phyloP scores from a whole-genome alignment of 37 sponge, comb jelly and placozoan species.

The Lycopodina hypogea region DNA sequence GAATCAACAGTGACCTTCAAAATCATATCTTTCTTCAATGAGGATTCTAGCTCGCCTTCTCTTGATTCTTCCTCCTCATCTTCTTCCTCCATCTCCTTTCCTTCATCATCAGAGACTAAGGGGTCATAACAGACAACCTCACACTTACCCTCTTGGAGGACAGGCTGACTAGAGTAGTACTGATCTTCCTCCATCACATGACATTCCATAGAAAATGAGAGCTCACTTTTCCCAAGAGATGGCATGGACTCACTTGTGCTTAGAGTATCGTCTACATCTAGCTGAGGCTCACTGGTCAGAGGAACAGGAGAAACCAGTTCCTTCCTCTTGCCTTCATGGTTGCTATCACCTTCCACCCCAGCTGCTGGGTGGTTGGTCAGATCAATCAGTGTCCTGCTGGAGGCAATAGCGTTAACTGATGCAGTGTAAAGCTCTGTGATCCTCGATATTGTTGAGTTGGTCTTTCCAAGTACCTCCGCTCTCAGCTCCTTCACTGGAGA shows the following conservation, averaged over 20 bases:
- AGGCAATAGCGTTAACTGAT: not conserved
- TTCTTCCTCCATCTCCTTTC: no score
- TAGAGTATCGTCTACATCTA: not conserved
- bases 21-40: not conserved
- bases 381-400: not conserved
- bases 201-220: slow-evolving; percentile 16
- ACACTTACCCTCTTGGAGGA: not conserved
- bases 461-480: slow-evolving; percentile 5
- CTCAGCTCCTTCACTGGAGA: slow-evolving; percentile 4
- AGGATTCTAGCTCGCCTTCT: no score
- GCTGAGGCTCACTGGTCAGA: no score
- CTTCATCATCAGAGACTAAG: no score
- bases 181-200: slow-evolving; percentile 7
- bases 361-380: not conserved
- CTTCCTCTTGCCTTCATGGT: not conserved
- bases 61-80: no score
- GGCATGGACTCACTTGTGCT: not conserved
- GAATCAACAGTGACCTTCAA: not conserved
- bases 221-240: not conserved
- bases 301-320: not conserved
- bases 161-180: slow-evolving; percentile 1
- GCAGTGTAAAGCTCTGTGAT: not conserved
- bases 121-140: not conserved
- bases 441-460: not conserved
- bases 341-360: not conserved